These are phyloP conservation scores for Osedax frankpressi DNA, from an alignment of 2,888 invertebrate genomes.

Conservation along the genomic window DNA sequence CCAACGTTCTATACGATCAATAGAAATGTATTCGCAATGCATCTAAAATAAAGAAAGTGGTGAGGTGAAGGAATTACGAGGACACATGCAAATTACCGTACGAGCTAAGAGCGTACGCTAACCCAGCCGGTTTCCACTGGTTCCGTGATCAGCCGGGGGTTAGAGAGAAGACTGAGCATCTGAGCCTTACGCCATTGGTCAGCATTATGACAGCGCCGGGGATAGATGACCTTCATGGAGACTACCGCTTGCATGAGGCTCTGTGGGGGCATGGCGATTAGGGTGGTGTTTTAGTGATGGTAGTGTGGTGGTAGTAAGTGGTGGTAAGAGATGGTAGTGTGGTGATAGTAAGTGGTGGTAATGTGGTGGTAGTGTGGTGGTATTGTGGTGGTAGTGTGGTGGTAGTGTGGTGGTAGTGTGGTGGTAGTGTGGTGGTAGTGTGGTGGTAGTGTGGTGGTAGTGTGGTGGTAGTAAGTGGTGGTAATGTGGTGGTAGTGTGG, in stretches of 20 bases:
- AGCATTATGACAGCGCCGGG: conserved; percentile 75
- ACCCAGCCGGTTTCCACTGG: conserved; percentile 79
- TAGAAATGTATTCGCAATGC: conserved; percentile 90
- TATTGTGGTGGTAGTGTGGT: too few species aligned
- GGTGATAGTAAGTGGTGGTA: too few species aligned
- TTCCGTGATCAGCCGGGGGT: conserved; percentile 82
- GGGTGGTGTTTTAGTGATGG: too few species aligned
- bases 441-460: too few species aligned
- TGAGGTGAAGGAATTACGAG: neutral
- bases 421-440: too few species aligned
- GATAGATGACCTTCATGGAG: conserved; percentile 75
- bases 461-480: too few species aligned
- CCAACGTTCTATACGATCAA: conserved; percentile 92
- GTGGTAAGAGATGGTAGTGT: too few species aligned
- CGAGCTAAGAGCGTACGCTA: conserved; percentile 21
- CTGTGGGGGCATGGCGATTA: conserved; percentile 22
- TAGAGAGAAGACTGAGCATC: conserved; percentile 73
- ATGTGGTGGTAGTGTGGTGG: too few species aligned
- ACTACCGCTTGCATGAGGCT: conserved; percentile 65
- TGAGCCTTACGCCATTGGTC: conserved; percentile 67
- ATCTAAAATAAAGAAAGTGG: conserved; percentile 53
- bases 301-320: too few species aligned
- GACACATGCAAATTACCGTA: too few species aligned
- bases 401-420: too few species aligned
- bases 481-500: too few species aligned